Conservation (phyloP, 2,797 vertebrate species). For the Crenuchus spilurus region DNA sequence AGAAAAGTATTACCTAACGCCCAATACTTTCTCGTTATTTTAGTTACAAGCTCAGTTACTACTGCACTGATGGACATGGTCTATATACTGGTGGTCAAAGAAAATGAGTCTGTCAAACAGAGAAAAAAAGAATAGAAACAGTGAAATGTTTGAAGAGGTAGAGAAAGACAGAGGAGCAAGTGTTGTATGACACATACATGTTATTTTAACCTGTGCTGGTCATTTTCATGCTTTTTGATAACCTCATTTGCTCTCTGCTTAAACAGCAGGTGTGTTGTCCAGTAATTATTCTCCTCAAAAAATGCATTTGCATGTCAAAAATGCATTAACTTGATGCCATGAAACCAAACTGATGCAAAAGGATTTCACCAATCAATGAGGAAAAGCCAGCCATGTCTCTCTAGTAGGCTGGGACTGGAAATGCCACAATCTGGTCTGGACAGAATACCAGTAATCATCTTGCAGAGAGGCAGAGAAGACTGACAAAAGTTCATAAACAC, state of each 20-base stretch:
- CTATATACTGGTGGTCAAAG: neutral
- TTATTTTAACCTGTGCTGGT: neutral
- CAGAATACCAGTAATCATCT: slow-evolving; percentile 13
- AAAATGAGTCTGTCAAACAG: neutral
- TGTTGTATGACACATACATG: slow-evolving; percentile 2
- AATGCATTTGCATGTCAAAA: neutral
- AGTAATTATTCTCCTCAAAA: neutral
- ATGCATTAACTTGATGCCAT: neutral
- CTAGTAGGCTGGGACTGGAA: neutral
- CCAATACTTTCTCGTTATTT: slow-evolving; percentile 26
- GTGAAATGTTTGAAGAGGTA: slow-evolving; percentile 38
- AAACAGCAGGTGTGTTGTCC: neutral
- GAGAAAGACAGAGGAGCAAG: slow-evolving; percentile 31
- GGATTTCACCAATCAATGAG: neutral
- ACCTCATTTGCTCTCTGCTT: neutral
- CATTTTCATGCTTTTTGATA: slow-evolving; percentile 8
- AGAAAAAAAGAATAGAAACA: neutral
- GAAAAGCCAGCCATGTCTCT: neutral
- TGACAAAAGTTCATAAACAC: neutral
- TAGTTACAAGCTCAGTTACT: slow-evolving; percentile 22
- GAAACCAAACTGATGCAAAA: neutral
- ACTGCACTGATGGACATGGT: neutral
- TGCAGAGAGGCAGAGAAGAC: neutral
- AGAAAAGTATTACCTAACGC: slow-evolving; percentile 24
- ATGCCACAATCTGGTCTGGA: neutral